A percentile compares a stretch with the other conserved stretches of the same genome.
Evolutionary conservation across 2,888 invertebrate genomes (phyloP).

Genomic region (Prosapia bicincta): DNA sequence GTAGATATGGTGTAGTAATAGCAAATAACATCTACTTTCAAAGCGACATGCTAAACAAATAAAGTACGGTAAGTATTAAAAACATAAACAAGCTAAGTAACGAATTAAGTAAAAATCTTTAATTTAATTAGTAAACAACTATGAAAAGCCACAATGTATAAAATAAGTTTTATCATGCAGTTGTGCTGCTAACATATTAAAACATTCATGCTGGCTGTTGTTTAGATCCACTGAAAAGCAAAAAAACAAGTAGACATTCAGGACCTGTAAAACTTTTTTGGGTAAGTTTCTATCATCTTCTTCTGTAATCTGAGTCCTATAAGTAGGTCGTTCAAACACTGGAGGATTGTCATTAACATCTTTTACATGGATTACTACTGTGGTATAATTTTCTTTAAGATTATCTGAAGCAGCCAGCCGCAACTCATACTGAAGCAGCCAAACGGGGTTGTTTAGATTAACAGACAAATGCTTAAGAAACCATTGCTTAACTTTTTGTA

Average conservation of each 20-base stretch:
- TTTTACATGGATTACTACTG: slow-evolving; percentile 94
- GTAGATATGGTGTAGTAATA: too few species aligned
- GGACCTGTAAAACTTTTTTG: slow-evolving; percentile 88
- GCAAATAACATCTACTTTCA: slow-evolving; percentile 24
- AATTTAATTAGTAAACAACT: slow-evolving; percentile 26
- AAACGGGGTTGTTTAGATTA: not conserved
- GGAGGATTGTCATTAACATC: slow-evolving; percentile 99
- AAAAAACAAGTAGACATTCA: slow-evolving; percentile 13
- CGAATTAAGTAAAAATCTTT: too few species aligned
- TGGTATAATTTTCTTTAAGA: slow-evolving; percentile 95
- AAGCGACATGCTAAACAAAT: slow-evolving; percentile 22
- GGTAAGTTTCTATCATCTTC: slow-evolving; percentile 93
- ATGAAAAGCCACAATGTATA: slow-evolving; percentile 22
- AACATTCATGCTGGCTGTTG: slow-evolving; percentile 13
- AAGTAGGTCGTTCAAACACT: slow-evolving; percentile 91
- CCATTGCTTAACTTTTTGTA: too few species aligned
- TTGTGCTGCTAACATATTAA: slow-evolving; percentile 5
- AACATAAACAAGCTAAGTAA: slow-evolving; percentile 36
- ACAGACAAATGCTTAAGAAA: too few species aligned
- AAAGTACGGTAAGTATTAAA: slow-evolving; percentile 22
- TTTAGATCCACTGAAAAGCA: slow-evolving; percentile 30
- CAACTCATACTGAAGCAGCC: slow-evolving; percentile 73
- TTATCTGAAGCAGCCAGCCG: slow-evolving; percentile 94
- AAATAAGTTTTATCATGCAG: slow-evolving; percentile 12
- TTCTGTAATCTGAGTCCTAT: slow-evolving; percentile 93